Evolutionary conservation across 2,113 vertebrate species (phyloP).

Genomic region (Epinephelus lanceolatus): DNA sequence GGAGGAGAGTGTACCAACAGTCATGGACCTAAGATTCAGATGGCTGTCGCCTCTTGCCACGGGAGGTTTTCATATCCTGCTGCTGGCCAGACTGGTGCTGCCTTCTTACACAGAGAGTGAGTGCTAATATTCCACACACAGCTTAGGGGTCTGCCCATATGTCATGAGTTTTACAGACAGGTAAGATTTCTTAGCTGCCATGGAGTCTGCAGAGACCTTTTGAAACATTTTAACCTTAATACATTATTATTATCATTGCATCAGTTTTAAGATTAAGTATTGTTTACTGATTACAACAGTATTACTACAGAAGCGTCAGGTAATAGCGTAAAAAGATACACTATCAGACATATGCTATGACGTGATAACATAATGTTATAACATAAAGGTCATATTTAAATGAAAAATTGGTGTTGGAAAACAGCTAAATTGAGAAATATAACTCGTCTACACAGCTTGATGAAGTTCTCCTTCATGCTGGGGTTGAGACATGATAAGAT

Average conservation of each 20-base stretch:
- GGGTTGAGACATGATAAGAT: too few relatives aligned
- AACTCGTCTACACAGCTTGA: too few relatives aligned
- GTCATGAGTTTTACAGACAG: background rate
- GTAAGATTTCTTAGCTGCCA: slow-evolving; percentile 6
- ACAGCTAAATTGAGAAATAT: too few relatives aligned
- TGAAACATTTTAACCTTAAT: background rate
- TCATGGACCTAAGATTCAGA: slow-evolving; percentile 86
- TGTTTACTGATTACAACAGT: background rate
- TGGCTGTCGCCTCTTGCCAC: slow-evolving; percentile 49
- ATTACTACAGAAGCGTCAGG: too few relatives aligned
- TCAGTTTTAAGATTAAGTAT: background rate
- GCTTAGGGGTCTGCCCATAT: background rate
- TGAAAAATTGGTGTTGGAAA: too few relatives aligned
- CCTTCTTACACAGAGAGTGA: slow-evolving; percentile 88
- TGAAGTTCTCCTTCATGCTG: too few relatives aligned
- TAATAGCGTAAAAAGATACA: too few relatives aligned
- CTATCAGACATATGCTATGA: too few relatives aligned
- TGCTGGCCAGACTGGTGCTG: slow-evolving; percentile 84
- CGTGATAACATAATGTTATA: too few relatives aligned
- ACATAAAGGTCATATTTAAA: too few relatives aligned
- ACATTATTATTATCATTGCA: background rate
- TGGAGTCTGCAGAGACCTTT: slow-evolving; percentile 12
- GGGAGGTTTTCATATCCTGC: slow-evolving; percentile 79
- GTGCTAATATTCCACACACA: slow-evolving; percentile 63
- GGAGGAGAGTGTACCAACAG: slow-evolving; percentile 77